Evolutionary conservation across 2,797 vertebrate genomes (phyloP), one percentile per base, ranked within the genome.

Genomic region (Pteronotus mesoamericanus): DNA sequence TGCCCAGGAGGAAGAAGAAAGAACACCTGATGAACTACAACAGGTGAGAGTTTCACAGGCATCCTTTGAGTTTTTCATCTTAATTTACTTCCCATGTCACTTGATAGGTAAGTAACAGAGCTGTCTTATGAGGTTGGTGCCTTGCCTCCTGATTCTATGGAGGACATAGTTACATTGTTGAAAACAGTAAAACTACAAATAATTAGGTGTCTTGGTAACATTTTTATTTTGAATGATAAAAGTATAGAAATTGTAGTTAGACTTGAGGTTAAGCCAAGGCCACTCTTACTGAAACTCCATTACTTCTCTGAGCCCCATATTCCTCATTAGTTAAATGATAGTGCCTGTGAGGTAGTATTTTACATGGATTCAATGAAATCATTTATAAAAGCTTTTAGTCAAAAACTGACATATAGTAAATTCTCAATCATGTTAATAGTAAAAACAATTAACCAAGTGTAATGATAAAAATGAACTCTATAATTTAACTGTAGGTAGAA

Each of bases 161-260:
- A 57, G 26, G 24, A 26, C 29, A 0, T 29, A 24, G 22, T 77
- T 91, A 19, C 3, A 5, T 22, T 71, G 48, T 64, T 95, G n/a
- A 66, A 69, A 92, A 53, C 26, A 68, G 24, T 69, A 53, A 94
- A 91, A 85, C 12, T 86, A 26, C 1, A 83, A 64, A 14, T 37
- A 68, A 64, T 82, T 82, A 84, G 51, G 11, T 59, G 8, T 51
- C 55, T 68, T 32, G 44, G 48, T 86, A 39, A 37, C 34, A 75
- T 78, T 91, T 95, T 84, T 44, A 2, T 82, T 88, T 86, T 64
- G 34, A 94, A 80, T 91, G 16, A 68, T 46, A 68, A 86, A 95
- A 46, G 9, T 46, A 39, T 22, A 86, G 48, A 88, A 78, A 86
- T 57, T 82, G 68, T 57, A 55, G 34, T 95, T 68, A 90, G 48